A percentile compares a stretch with the other conserved stretches of the same genome.
Conservation (phyloP, 2,888 invertebrate genomes). For the Elegia similella region DNA sequence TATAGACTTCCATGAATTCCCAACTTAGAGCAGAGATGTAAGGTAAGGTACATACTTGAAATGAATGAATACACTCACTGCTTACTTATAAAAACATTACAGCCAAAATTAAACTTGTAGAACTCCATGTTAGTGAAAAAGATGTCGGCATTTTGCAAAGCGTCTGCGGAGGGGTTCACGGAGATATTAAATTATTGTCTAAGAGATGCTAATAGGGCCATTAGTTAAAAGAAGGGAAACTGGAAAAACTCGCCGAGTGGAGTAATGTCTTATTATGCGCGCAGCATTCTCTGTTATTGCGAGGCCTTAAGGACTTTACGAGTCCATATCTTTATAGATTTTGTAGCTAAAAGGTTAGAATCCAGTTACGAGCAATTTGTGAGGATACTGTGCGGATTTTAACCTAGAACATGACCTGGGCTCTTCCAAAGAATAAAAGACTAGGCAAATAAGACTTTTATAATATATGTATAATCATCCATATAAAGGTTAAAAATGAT, state of each 20-base stretch:
- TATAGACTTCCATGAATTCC: too few species aligned
- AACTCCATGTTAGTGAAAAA: constrained; percentile 39
- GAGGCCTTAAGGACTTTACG: neutral
- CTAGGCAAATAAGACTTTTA: too few species aligned
- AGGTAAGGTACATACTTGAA: too few species aligned
- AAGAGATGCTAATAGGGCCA: constrained; percentile 66
- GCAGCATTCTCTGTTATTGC: constrained; percentile 21
- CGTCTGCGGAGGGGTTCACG: constrained; percentile 40
- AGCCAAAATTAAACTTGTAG: constrained; percentile 23
- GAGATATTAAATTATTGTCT: constrained; percentile 64
- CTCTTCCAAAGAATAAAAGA: too few species aligned
- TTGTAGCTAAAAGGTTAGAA: neutral
- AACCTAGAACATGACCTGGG: too few species aligned
- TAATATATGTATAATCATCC: too few species aligned
- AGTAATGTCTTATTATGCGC: constrained; percentile 47
- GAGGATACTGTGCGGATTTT: too few species aligned
- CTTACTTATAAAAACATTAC: constrained; percentile 14
- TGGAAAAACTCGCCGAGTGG: constrained; percentile 42
- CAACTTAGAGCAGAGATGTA: too few species aligned
- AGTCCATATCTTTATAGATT: neutral
- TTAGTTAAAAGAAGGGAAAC: constrained; percentile 56
- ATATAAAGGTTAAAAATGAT: too few species aligned
- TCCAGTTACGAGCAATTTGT: too few species aligned
- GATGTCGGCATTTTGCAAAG: constrained; percentile 42
- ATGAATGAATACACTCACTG: neutral